These are phyloP conservation scores for Microlaimidae sp. DNA, from an alignment of 2,888 invertebrate genomes.

Conservation along the genomic window DNA sequence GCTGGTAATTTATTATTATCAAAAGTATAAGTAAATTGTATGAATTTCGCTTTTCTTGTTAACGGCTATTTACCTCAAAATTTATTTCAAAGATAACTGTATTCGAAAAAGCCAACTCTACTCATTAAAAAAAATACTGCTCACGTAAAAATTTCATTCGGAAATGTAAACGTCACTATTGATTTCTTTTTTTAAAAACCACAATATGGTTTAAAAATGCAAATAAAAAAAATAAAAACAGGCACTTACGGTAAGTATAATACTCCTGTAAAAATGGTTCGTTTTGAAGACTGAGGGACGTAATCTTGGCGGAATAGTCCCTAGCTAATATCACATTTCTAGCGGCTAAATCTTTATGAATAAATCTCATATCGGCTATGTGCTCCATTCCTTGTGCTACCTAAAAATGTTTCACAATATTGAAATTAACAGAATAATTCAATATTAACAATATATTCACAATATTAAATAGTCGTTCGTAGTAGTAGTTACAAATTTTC, in stretches of 20 bases:
- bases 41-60: too few relatives aligned
- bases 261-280: constrained; percentile 80
- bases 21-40: too few relatives aligned
- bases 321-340: constrained; percentile 69
- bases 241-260: constrained; percentile 61
- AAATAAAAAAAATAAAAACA: constrained; percentile 40
- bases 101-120: too few relatives aligned
- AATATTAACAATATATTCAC: background rate
- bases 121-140: too few relatives aligned
- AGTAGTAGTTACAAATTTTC: background rate
- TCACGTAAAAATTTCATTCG: too few relatives aligned
- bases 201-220: too few relatives aligned
- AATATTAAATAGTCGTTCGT: background rate
- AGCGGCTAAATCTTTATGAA: constrained; percentile 78
- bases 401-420: constrained; percentile 43
- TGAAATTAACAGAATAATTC: background rate
- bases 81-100: too few relatives aligned
- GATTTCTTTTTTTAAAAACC: too few relatives aligned
- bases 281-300: constrained; percentile 11
- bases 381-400: constrained; percentile 65
- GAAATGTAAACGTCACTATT: too few relatives aligned
- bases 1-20: too few relatives aligned
- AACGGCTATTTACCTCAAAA: too few relatives aligned
- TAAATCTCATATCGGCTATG: constrained; percentile 53
- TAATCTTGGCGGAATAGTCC: constrained; percentile 61